phyloP scores from a whole-genome alignment of 2,888 invertebrate species.

The Coelinius sp. region DNA sequence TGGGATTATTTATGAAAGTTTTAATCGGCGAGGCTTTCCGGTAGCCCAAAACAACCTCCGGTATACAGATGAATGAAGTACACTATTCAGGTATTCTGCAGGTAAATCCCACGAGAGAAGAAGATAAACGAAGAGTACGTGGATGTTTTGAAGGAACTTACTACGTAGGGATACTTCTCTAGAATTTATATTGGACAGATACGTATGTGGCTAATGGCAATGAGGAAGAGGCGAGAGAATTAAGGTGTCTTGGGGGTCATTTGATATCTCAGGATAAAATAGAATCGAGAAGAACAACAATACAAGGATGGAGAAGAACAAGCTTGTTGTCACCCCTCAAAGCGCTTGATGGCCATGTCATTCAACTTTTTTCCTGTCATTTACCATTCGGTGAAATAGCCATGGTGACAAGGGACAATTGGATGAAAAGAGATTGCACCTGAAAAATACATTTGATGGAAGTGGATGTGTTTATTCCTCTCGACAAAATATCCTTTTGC shows the following conservation, averaged over 20 bases:
- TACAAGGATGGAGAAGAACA: slow-evolving; percentile 6
- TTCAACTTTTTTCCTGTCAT: slow-evolving; percentile 24
- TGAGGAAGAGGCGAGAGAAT: slow-evolving; percentile 47
- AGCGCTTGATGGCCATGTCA: not conserved
- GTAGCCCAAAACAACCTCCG: not conserved
- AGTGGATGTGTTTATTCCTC: not conserved
- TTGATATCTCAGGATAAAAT: slow-evolving; percentile 60
- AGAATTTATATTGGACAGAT: slow-evolving; percentile 20
- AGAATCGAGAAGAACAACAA: slow-evolving; percentile 35
- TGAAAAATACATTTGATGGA: not conserved
- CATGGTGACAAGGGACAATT: not conserved
- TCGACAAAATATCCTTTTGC: not conserved
- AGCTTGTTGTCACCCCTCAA: slow-evolving; percentile 9
- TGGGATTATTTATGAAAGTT: slow-evolving; percentile 29
- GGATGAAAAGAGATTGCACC: not conserved
- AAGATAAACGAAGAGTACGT: not conserved
- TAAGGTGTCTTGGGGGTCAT: slow-evolving; percentile 60
- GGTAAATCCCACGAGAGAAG: not conserved
- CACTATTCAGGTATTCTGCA: slow-evolving; percentile 2
- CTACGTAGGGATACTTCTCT: not conserved
- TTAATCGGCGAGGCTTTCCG: slow-evolving; percentile 23
- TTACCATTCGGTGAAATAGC: not conserved
- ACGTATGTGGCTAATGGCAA: slow-evolving; percentile 18
- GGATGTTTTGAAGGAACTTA: not conserved
- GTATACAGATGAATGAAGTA: slow-evolving; percentile 19